Percentiles rank a stretch among this genome's conserved stretches.
phyloP scores from a whole-genome alignment of 1,140 invertebrate species.

The Drosophila pandora region DNA sequence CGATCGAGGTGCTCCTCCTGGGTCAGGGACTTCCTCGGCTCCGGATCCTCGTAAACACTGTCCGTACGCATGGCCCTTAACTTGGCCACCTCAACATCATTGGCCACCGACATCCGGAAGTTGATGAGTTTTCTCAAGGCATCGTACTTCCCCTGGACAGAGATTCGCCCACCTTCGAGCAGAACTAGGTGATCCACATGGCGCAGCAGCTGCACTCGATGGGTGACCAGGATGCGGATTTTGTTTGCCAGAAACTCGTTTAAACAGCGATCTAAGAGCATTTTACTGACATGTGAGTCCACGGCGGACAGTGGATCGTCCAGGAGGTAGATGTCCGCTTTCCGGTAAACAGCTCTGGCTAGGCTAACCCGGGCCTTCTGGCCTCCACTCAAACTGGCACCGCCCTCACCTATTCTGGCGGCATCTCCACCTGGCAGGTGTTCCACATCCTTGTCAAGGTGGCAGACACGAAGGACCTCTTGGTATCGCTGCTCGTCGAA shows the following conservation, averaged over 20 bases:
- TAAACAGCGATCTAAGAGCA: constrained; percentile 90
- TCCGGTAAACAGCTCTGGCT: constrained; percentile 84
- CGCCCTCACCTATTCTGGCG: constrained; percentile 93
- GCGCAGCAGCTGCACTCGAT: constrained; percentile 94
- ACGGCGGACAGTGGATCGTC: constrained; percentile 94
- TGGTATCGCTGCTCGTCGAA: constrained; percentile 87
- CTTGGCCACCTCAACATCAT: constrained; percentile 65
- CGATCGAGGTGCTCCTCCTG: constrained; percentile 50
- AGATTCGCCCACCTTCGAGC: constrained; percentile 85
- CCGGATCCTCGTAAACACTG: constrained; percentile 61
- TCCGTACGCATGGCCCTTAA: constrained; percentile 48
- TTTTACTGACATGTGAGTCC: constrained; percentile 91
- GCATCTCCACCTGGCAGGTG: constrained; percentile 87
- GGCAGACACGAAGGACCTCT: constrained; percentile 86
- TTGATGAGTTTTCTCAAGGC: constrained; percentile 68
- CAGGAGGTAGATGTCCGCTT: constrained; percentile 89
- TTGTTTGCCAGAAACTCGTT: constrained; percentile 88
- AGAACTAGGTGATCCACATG: constrained; percentile 89
- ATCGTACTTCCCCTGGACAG: constrained; percentile 81
- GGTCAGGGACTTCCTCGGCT: constrained; percentile 28
- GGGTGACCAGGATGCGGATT: constrained; percentile 92
- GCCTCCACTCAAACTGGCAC: constrained; percentile 89
- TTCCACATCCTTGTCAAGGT: constrained; percentile 86
- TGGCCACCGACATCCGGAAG: constrained; percentile 68
- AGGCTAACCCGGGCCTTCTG: constrained; percentile 91